Percentiles rank a stretch among this genome's conserved stretches.
Conservation (phyloP, 1,140 invertebrate genomes). For the Brachionus calyciflorus region DNA sequence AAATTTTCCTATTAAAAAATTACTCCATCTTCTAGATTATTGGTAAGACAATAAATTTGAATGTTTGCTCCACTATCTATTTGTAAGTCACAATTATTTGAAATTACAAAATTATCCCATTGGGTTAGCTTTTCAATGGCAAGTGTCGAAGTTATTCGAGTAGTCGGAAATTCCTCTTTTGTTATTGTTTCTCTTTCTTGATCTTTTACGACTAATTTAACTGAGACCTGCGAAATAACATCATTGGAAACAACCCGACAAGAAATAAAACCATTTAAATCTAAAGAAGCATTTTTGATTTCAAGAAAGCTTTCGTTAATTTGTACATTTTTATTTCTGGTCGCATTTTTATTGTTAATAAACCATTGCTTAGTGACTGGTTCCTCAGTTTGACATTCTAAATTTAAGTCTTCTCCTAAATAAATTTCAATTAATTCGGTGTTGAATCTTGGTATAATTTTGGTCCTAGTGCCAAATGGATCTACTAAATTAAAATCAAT, state of each 20-base stretch:
- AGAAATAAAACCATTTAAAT: neutral
- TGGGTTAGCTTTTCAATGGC: too few relatives aligned
- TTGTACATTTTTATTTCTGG: neutral
- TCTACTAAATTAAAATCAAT: neutral
- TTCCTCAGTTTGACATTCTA: slow-evolving; percentile 16
- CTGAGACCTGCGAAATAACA: neutral
- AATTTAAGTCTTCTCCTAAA: neutral
- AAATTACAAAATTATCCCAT: too few relatives aligned
- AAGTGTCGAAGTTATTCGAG: too few relatives aligned
- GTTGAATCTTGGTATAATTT: neutral
- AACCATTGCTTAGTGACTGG: neutral
- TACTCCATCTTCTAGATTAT: neutral
- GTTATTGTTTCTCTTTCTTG: neutral
- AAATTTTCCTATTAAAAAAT: neutral
- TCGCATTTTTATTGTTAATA: neutral
- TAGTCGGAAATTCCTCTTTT: too few relatives aligned
- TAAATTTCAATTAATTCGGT: neutral
- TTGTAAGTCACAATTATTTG: too few relatives aligned
- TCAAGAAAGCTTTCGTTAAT: neutral
- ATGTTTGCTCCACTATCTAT: too few relatives aligned
- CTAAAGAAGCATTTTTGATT: neutral
- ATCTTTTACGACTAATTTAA: neutral
- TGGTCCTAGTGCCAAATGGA: neutral
- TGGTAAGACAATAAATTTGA: neutral
- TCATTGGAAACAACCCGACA: neutral